Base-by-base conservation (phyloP, 1,140 invertebrate genomes). In the Zaprionus ghesquierei region DNA sequence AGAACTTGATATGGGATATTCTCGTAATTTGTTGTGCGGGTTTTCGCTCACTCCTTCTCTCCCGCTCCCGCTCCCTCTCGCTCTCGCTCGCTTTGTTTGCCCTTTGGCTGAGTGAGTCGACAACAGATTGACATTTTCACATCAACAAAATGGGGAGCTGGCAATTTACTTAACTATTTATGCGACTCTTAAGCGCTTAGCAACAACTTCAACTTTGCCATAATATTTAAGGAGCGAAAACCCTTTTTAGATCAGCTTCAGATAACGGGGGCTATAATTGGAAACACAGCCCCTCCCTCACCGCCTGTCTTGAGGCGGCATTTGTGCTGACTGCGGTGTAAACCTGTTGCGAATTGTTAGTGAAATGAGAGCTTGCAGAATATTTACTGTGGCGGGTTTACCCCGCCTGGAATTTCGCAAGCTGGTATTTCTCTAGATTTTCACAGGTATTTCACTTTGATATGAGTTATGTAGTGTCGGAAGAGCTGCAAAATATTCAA, bases 121-220 rank as follows among this genome's bases (percentile, higher is more conserved):
- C 79, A 81, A 79, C 81, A 81, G 75, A 81, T 87, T 82, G 81
- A 69, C 64, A 87, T 81, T 79, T 87, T 87, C 78, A 69, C 82
- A 86, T 80, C 58, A 64, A n/a, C n/a, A n/a, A n/a, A 68, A 50
- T 51, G 49, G 18, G 35, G 35, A 41, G 23, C 56, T 66, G 60
- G 15, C 50, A 80, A 72, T 80, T 75, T 61, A 46, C 51, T 49
- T 58, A 56, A 64, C 53, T 65, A 53, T 71, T 71, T 41, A 35
- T 41, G 33, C 20, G 25, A 35, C 23, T 33, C 20, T 35, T 53
- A 53, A 66, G 65, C 44, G 54, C 60, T 63, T 53, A 53, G 23
- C 60, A 63, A 63, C 31, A 51, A 51, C 33, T 63, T 38, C 13
- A 53, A 63, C 31, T 53, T 53, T 53, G 33, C 31, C 23, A 20